These are phyloP conservation scores for Unio pictorum DNA, from an alignment of 2,888 invertebrate genomes.

Conservation along the genomic window DNA sequence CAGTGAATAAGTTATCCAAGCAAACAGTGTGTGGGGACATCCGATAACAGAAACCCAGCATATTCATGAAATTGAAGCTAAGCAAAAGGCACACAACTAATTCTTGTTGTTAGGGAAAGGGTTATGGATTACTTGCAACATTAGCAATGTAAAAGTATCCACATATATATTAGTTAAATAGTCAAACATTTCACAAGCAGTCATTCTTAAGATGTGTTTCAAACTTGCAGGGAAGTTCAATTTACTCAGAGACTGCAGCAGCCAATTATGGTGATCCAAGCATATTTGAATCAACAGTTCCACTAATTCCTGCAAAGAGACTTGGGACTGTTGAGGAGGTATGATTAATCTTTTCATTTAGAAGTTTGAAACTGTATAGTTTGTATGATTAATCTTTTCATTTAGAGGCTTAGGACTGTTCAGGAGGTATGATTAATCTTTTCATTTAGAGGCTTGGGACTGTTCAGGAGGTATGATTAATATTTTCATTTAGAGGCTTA, in stretches of 20 bases:
- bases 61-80: too few species aligned
- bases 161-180: not conserved
- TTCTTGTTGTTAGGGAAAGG: too few species aligned
- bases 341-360: slow-evolving; percentile 4
- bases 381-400: not conserved
- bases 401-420: not conserved
- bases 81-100: too few species aligned
- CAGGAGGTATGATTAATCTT: not conserved
- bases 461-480: too few species aligned
- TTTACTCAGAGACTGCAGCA: slow-evolving; percentile 74
- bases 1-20: too few species aligned
- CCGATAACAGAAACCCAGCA: too few species aligned
- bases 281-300: slow-evolving; percentile 65
- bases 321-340: slow-evolving; percentile 73
- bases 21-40: too few species aligned
- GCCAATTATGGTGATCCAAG: slow-evolving; percentile 72
- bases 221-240: slow-evolving; percentile 68
- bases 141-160: too few species aligned
- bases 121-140: too few species aligned
- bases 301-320: slow-evolving; percentile 70
- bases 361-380: too few species aligned
- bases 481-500: too few species aligned
- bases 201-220: not conserved
- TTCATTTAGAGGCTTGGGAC: not conserved
- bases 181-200: not conserved